A percentile compares a stretch with the other conserved stretches of the same genome.
Evolutionary conservation across 2,888 invertebrate genomes (phyloP).

Genomic region (Leptinotarsa rubiginosa): DNA sequence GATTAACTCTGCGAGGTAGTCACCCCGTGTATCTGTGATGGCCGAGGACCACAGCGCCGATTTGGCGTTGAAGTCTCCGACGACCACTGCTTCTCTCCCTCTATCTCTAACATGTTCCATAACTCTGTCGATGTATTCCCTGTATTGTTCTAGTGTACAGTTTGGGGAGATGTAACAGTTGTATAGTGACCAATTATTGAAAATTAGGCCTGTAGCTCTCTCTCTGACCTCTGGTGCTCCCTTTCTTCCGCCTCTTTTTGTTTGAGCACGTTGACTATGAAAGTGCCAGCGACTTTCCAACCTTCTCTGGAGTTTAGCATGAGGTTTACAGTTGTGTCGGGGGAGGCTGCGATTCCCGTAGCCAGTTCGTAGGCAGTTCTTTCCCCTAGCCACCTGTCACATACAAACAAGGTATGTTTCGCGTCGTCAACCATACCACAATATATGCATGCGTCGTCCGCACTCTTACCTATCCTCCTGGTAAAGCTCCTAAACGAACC

Average conservation of each 20-base stretch:
- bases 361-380: background rate
- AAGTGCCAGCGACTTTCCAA: background rate
- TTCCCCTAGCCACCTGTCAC: background rate
- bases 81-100: too few relatives aligned
- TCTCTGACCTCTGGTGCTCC: background rate
- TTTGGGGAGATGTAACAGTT: too few relatives aligned
- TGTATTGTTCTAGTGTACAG: too few relatives aligned
- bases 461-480: background rate
- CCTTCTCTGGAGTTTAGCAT: background rate
- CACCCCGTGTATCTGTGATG: too few relatives aligned
- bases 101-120: too few relatives aligned
- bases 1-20: too few relatives aligned
- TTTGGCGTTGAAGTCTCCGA: too few relatives aligned
- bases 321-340: background rate
- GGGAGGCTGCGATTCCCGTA: background rate
- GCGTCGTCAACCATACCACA: background rate
- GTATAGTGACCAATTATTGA: too few relatives aligned
- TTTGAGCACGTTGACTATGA: background rate
- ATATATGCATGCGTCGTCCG: background rate
- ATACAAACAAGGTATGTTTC: background rate
- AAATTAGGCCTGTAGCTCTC: too few relatives aligned
- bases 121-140: too few relatives aligned
- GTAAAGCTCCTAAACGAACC: slow-evolving; percentile 13
- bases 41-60: too few relatives aligned
- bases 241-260: slow-evolving; percentile 9